Base-by-base conservation (phyloP, 2,888 invertebrate species). In the Acanthopleura granulata region DNA sequence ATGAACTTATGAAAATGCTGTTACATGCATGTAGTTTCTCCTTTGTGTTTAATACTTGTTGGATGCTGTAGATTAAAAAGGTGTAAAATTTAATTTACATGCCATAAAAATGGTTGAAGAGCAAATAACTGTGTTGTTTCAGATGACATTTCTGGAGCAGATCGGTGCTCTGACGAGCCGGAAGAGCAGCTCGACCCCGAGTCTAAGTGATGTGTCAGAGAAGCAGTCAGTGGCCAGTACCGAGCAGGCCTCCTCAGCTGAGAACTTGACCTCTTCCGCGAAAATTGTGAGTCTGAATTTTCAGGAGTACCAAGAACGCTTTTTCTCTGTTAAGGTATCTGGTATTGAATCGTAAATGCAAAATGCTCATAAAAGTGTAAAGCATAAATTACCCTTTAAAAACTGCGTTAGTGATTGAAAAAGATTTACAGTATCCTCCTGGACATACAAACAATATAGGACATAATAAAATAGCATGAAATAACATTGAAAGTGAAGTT, bases 151-250 rank as follows among this genome's bases (percentile, higher is more conserved):
- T 18, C 22, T 49, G 22, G 49, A 76, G 1, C 78, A 88, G 87
- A 84, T 85, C 72, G 91, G 91, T 85, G 90, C 90, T 40, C 90
- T 95, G 75, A 94, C 94, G 22, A 95, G 95, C 85, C 93, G 97
- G 82, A 98, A 98, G 91, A 97, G 97, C 79, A 97, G 95, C 91
- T 98, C 97, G 61, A 98, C 98, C 14, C 97, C 98, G 25, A 97
- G 97, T 90, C 92, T 98, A 85, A 90, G 87, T 82, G 89, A 90
- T 70, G 86, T 88, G 72, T 96, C 97, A 0, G 97, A 97, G 88
- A 96, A 91, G 83, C 92, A 93, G 57, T 96, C 97, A 0, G 96
- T 97, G 25, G 97, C 97, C n/a, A 89, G 90, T 18, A 97, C 97
- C 0, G 98, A 98, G 88, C 98, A 98, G 91, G 97, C 97, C 15